A percentile compares a stretch with the other conserved stretches of the same genome.
Evolutionary conservation across 1,140 invertebrate genomes (phyloP).

Genomic region (Antheraea mylitta): DNA sequence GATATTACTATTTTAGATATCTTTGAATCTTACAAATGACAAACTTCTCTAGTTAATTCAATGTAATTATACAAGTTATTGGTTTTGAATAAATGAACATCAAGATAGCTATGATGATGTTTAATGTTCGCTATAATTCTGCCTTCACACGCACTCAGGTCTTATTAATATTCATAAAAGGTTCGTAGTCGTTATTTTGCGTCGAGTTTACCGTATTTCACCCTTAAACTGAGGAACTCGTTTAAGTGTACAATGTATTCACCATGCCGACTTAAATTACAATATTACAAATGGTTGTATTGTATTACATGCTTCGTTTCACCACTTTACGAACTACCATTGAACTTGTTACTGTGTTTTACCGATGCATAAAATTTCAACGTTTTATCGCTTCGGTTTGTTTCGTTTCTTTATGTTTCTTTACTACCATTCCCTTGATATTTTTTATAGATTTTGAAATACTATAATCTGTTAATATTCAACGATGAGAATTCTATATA

Average conservation of each 20-base stretch:
- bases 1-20: too few relatives aligned
- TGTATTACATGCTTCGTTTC: conserved; percentile 48
- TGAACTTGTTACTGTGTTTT: conserved; percentile 27
- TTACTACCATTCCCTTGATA: background rate
- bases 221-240: conserved; percentile 32
- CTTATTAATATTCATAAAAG: conserved; percentile 52
- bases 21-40: too few relatives aligned
- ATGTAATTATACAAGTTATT: conserved; percentile 4
- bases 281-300: conserved; percentile 52
- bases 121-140: conserved; percentile 13
- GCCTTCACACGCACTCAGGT: conserved; percentile 18
- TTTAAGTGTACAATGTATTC: conserved; percentile 53
- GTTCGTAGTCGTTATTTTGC: conserved; percentile 45
- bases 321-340: conserved; percentile 36
- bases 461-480: too few relatives aligned
- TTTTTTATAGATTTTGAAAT: background rate
- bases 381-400: conserved; percentile 18
- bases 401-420: conserved; percentile 13
- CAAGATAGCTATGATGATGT: background rate
- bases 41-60: background rate
- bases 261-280: conserved; percentile 40
- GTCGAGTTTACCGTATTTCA: conserved; percentile 42
- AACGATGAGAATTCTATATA: background rate
- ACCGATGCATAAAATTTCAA: conserved; percentile 27
- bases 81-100: background rate